Percentiles rank a stretch among this genome's conserved stretches.
Evolutionary conservation across 30 jellyfish, hydroid and myxozoan genomes (phyloP).

Genomic region (Hydractinia symbiolongicarpus): DNA sequence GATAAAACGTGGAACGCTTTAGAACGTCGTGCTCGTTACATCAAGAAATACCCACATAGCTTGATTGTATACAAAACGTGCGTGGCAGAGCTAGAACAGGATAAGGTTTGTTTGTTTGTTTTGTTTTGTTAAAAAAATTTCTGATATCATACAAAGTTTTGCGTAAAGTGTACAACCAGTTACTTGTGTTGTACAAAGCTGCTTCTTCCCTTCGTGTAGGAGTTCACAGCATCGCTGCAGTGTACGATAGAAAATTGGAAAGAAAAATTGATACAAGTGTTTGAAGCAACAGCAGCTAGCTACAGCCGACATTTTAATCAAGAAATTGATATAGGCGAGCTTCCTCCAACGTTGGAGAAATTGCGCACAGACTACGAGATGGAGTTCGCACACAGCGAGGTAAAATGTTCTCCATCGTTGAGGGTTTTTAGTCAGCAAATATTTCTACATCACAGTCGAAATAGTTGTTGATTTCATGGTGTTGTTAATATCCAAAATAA

Average conservation of each 20-base stretch:
- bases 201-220: background rate
- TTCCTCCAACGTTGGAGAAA: constrained; percentile 6
- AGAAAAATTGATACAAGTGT: constrained; percentile 21
- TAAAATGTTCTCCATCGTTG: background rate
- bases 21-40: constrained; percentile 61
- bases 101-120: background rate
- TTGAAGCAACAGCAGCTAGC: constrained; percentile 1
- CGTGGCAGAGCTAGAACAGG: constrained; percentile 29
- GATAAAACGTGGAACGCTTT: constrained; percentile 69
- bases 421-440: background rate
- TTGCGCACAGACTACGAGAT: background rate
- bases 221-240: constrained; percentile 7
- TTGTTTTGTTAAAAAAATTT: too few species aligned
- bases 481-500: too few species aligned
- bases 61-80: constrained; percentile 36
- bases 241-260: constrained; percentile 34
- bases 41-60: constrained; percentile 34
- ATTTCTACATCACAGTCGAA: too few species aligned
- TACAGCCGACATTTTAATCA: constrained; percentile 37
- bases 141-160: too few species aligned
- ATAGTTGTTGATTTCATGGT: too few species aligned
- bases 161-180: too few species aligned
- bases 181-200: too few species aligned
- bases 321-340: background rate
- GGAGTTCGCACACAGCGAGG: constrained; percentile 16